Evolutionary conservation across 2,888 invertebrate genomes (phyloP).

Genomic region (Drosophila putrida): DNA sequence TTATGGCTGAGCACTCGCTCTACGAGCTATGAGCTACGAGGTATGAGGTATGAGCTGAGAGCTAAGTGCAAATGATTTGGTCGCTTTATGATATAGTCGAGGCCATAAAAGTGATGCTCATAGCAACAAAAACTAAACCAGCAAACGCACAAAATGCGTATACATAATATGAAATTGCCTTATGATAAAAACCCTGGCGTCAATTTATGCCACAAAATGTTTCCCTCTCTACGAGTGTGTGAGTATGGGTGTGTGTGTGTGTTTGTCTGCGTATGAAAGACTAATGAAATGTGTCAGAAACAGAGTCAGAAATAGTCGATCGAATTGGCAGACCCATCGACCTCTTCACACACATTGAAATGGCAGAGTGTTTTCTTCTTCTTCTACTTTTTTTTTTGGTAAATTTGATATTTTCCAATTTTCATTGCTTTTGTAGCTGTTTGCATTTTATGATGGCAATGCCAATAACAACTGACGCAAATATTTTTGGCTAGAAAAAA

Average conservation of each 20-base stretch:
- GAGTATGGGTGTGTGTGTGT: conserved; percentile 13
- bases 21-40: conserved; percentile 13
- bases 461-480: conserved; percentile 58
- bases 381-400: conserved; percentile 38
- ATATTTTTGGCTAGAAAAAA: conserved; percentile 49
- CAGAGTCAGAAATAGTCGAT: conserved; percentile 63
- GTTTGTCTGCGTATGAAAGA: conserved; percentile 43
- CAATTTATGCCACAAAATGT: conserved; percentile 66
- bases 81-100: conserved; percentile 56
- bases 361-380: conserved; percentile 21
- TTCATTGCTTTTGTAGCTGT: conserved; percentile 65
- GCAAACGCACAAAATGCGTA: conserved; percentile 56
- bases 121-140: conserved; percentile 61
- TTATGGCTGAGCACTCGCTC: conserved; percentile 53
- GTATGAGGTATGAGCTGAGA: conserved; percentile 53
- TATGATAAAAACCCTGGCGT: conserved; percentile 72
- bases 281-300: conserved; percentile 77
- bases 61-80: conserved; percentile 74
- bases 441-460: conserved; percentile 63
- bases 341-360: conserved; percentile 21
- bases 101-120: conserved; percentile 62
- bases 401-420: conserved; percentile 78
- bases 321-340: conserved; percentile 39
- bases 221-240: conserved; percentile 2
- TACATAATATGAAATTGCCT: conserved; percentile 72